A percentile compares a stretch with the other conserved stretches of the same genome.
Evolutionary conservation across 2,888 invertebrate genomes (phyloP).

Genomic region (Anticlea derivata): DNA sequence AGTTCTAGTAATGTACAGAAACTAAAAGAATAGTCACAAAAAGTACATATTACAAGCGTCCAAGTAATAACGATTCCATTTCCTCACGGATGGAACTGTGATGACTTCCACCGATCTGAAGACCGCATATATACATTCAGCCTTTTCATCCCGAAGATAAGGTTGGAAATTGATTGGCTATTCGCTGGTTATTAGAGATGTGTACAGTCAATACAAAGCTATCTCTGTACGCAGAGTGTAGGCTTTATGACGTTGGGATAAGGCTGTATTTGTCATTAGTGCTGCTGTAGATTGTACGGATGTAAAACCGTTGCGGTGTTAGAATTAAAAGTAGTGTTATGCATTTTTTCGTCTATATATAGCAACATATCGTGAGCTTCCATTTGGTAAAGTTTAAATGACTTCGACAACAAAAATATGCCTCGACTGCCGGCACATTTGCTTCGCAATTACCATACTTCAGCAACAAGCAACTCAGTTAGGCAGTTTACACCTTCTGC

Average conservation of each 20-base stretch:
- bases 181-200: neutral
- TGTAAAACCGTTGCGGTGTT: neutral
- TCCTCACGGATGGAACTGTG: slow-evolving; percentile 30
- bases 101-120: slow-evolving; percentile 17
- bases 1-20: neutral
- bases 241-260: neutral
- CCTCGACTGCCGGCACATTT: slow-evolving; percentile 6
- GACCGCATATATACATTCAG: neutral
- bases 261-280: neutral
- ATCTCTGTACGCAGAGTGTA: neutral
- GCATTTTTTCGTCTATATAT: neutral
- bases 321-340: neutral
- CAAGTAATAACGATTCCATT: slow-evolving; percentile 29
- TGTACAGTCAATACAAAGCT: neutral
- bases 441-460: slow-evolving; percentile 20
- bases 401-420: neutral
- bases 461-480: slow-evolving; percentile 21
- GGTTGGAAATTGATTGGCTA: neutral
- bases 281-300: slow-evolving; percentile 1
- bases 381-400: no score
- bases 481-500: slow-evolving; percentile 18
- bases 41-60: slow-evolving; percentile 17
- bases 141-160: neutral
- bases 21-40: slow-evolving; percentile 5
- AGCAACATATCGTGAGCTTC: no score